Percentiles rank a stretch among this genome's conserved stretches.
Conservation (phyloP, 2,113 vertebrate genomes). For the Proterorhinus semilunaris region DNA sequence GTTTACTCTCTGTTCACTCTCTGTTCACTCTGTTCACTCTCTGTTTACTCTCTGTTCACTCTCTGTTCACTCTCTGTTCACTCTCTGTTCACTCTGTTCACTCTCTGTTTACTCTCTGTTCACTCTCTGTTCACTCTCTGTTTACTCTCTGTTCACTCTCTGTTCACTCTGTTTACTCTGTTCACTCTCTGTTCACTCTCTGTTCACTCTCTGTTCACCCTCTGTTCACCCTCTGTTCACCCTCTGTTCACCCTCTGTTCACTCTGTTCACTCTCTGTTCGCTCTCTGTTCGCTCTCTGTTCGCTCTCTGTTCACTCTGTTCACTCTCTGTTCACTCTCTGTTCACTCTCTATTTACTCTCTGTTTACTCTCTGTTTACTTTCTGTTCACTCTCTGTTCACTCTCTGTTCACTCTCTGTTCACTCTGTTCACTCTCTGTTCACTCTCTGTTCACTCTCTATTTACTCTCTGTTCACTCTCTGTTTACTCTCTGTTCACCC, state of each 20-base stretch:
- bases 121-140: not conserved
- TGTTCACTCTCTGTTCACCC: not conserved
- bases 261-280: too few species aligned
- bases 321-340: not conserved
- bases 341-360: not conserved
- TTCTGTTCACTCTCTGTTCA: too few species aligned
- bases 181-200: not conserved
- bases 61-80: not conserved
- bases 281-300: not conserved
- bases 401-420: not conserved
- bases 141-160: not conserved
- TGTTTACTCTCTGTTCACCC: too few species aligned
- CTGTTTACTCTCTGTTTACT: too few species aligned
- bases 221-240: too few species aligned
- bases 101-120: too few species aligned
- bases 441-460: not conserved
- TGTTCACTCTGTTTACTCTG: too few species aligned
- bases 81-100: not conserved
- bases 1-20: not conserved
- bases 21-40: not conserved
- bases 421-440: too few species aligned
- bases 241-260: not conserved
- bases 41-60: too few species aligned
- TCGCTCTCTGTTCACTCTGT: not conserved
- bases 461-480: not conserved